Percentiles rank a stretch among this genome's conserved stretches.
phyloP scores from a whole-genome alignment of 23 tunicate species.

The Aplidium turbinatum region DNA sequence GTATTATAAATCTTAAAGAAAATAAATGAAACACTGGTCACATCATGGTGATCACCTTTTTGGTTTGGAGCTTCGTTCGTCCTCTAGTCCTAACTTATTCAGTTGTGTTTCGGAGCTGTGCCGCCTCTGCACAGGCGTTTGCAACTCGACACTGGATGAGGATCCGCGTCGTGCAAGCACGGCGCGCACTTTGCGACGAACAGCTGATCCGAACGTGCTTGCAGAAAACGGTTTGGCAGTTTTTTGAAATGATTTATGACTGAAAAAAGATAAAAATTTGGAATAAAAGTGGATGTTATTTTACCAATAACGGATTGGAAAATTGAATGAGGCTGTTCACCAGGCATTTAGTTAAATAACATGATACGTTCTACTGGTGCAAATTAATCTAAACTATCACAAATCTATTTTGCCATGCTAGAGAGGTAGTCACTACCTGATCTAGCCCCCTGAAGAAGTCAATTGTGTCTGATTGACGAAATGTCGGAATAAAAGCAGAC shows the following conservation, averaged over 20 bases:
- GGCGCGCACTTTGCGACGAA: conserved; percentile 65
- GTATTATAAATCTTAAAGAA: background rate
- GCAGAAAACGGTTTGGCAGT: conserved; percentile 30
- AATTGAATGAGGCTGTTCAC: no score
- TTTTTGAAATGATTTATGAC: background rate
- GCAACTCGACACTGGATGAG: conserved; percentile 41
- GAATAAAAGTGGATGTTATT: no score
- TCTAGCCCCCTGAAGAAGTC: no score
- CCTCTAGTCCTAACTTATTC: conserved; percentile 13
- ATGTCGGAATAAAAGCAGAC: no score
- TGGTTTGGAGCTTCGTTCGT: background rate
- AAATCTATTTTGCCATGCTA: no score
- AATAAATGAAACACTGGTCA: background rate
- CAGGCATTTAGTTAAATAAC: no score
- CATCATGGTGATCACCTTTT: background rate
- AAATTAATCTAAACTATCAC: no score
- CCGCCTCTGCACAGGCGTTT: conserved; percentile 36
- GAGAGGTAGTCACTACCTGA: no score
- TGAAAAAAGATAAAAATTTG: conserved; percentile 1
- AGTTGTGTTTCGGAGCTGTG: conserved; percentile 56
- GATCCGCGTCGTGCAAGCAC: conserved; percentile 62
- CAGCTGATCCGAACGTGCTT: conserved; percentile 72
- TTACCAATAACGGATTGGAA: background rate
- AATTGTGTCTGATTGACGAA: no score
- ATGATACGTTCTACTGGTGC: no score